A percentile compares a stretch with the other conserved stretches of the same genome.
These are phyloP conservation scores for Anableps anableps DNA, from an alignment of 2,797 vertebrate genomes.

Conservation along the genomic window DNA sequence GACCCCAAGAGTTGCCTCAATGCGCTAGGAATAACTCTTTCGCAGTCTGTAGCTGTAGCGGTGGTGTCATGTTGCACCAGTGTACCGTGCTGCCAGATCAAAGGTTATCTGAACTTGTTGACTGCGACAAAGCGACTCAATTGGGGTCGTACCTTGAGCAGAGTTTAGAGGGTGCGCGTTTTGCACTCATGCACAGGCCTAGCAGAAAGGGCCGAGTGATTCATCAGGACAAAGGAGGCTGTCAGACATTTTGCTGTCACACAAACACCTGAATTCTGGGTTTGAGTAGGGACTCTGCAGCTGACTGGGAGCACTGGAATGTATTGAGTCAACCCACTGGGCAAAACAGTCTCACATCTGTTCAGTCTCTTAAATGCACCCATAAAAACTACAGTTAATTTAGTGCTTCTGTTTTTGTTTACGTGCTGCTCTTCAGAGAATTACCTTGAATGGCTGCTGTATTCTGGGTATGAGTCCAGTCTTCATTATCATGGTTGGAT, in stretches of 20 bases:
- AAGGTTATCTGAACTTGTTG: conserved; percentile 72
- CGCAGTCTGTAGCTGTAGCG: conserved; percentile 20
- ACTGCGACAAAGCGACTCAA: conserved; percentile 55
- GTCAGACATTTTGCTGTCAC: conserved; percentile 41
- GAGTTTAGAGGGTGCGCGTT: conserved; percentile 20
- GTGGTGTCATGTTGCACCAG: conserved; percentile 67
- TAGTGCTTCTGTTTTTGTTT: background rate
- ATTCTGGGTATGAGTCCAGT: background rate
- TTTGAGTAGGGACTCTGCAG: conserved; percentile 25
- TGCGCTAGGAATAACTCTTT: conserved; percentile 57
- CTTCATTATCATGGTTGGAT: conserved; percentile 31
- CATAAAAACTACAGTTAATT: background rate
- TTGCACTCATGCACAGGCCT: conserved; percentile 10
- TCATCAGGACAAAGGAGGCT: conserved; percentile 40
- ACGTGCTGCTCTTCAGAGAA: background rate
- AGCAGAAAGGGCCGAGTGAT: conserved; percentile 27
- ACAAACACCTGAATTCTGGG: conserved; percentile 36
- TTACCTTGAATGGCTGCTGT: background rate
- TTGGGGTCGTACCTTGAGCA: conserved; percentile 34
- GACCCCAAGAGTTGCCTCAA: conserved; percentile 13
- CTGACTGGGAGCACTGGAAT: conserved; percentile 23
- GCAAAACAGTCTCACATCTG: conserved; percentile 15
- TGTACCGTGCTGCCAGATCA: conserved; percentile 54
- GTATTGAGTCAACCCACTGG: conserved; percentile 4
- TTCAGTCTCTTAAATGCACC: background rate